These are phyloP conservation scores for Palythoa grandis DNA, from an alignment of 92 coral and sea anemone species.

Conservation along the genomic window DNA sequence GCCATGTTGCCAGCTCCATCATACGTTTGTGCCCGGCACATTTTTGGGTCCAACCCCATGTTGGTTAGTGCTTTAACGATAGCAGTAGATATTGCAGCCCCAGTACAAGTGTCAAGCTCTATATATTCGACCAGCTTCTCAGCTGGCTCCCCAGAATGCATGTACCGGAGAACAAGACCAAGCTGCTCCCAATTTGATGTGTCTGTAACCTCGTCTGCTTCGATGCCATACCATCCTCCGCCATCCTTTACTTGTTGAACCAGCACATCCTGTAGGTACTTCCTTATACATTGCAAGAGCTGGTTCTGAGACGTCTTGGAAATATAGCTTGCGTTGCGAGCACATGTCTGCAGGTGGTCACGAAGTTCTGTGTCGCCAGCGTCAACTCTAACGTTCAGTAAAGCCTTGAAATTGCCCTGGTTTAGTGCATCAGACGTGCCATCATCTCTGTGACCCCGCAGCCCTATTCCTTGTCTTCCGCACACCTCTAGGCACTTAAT, in stretches of 20 bases:
- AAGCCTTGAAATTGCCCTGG: constrained; percentile 61
- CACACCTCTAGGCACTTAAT: constrained; percentile 50
- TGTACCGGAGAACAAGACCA: constrained; percentile 68
- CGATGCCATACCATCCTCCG: constrained; percentile 65
- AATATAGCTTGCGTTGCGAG: constrained; percentile 57
- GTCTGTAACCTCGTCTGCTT: constrained; percentile 68
- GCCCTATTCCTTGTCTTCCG: constrained; percentile 62
- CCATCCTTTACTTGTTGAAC: constrained; percentile 53
- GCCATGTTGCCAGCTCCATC: constrained; percentile 63
- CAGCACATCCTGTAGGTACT: constrained; percentile 57
- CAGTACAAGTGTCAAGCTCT: constrained; percentile 56
- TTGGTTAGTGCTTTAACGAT: background rate
- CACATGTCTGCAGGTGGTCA: constrained; percentile 63
- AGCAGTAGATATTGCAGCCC: constrained; percentile 8
- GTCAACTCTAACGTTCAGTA: constrained; percentile 48
- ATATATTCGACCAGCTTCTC: constrained; percentile 37
- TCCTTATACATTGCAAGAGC: constrained; percentile 63
- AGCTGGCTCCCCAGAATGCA: constrained; percentile 47
- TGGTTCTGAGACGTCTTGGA: constrained; percentile 68
- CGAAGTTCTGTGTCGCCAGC: constrained; percentile 61
- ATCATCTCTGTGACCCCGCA: constrained; percentile 60
- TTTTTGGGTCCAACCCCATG: constrained; percentile 59
- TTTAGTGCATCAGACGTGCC: constrained; percentile 42
- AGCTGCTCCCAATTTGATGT: constrained; percentile 73
- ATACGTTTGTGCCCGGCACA: constrained; percentile 58